Percentiles rank a stretch among this genome's conserved stretches.
These are phyloP conservation scores for Alentia gelatinosa DNA, from an alignment of 2,888 invertebrate genomes.

Conservation along the genomic window DNA sequence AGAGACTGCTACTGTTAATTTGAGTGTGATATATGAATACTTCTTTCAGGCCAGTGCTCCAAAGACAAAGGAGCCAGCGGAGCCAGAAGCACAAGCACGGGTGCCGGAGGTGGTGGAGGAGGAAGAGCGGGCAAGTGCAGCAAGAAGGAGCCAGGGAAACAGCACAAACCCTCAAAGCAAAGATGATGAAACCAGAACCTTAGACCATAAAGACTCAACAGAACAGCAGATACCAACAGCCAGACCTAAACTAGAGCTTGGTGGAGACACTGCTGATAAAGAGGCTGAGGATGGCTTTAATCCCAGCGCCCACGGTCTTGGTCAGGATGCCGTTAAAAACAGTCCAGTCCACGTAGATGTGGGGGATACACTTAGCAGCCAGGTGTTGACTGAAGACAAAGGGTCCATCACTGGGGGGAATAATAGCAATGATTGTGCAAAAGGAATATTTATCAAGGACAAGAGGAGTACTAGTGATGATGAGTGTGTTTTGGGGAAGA, in stretches of 20 bases:
- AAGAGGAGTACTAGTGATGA: not conserved
- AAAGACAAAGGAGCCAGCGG: constrained; percentile 30
- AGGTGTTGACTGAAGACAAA: not conserved
- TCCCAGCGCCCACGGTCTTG: not conserved
- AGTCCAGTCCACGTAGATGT: not conserved
- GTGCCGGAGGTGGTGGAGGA: not conserved
- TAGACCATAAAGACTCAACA: not conserved
- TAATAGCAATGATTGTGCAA: not conserved
- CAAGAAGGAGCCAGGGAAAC: constrained; percentile 8
- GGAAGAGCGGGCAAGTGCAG: not conserved
- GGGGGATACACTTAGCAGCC: not conserved
- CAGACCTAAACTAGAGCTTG: not conserved
- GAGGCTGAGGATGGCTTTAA: not conserved
- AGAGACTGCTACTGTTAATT: not conserved
- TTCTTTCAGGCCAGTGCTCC: not conserved
- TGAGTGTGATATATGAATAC: not conserved
- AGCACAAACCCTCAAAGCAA: not conserved
- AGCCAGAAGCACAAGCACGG: not conserved
- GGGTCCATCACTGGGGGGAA: not conserved
- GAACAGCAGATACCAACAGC: not conserved
- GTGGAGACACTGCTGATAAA: not conserved
- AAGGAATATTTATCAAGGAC: not conserved
- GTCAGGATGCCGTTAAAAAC: not conserved
- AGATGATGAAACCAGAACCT: not conserved
- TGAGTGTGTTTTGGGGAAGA: not conserved